phyloP scores from a whole-genome alignment of 2,888 invertebrate species.

The Platynereis dumerilii region DNA sequence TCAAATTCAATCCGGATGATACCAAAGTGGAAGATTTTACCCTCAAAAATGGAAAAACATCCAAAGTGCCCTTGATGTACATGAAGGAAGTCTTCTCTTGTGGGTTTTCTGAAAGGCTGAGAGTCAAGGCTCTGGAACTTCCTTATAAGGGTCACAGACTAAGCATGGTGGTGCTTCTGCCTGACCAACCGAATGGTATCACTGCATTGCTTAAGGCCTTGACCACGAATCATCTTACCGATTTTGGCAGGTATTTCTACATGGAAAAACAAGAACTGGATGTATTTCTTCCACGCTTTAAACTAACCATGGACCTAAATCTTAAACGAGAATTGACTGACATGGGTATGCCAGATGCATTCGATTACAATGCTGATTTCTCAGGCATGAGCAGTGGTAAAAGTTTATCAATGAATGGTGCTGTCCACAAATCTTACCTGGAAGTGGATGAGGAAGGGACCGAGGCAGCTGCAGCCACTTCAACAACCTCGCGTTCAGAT shows the following conservation, averaged over 20 bases:
- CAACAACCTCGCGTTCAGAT: constrained; percentile 25
- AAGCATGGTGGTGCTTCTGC: constrained; percentile 52
- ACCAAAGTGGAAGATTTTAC: constrained; percentile 5
- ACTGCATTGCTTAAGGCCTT: constrained; percentile 20
- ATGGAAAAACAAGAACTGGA: neutral
- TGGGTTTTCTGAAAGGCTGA: constrained; percentile 67
- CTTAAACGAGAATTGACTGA: constrained; percentile 26
- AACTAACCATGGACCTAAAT: constrained; percentile 31
- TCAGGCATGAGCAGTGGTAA: constrained; percentile 47
- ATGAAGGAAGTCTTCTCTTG: constrained; percentile 3
- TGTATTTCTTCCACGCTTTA: constrained; percentile 36
- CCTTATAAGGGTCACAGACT: constrained; percentile 68
- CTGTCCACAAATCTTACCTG: constrained; percentile 58
- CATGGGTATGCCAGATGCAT: constrained; percentile 37
- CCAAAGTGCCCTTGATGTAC: constrained; percentile 10
- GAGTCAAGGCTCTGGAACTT: constrained; percentile 78
- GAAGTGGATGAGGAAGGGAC: constrained; percentile 48
- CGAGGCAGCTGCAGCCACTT: constrained; percentile 48
- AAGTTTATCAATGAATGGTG: constrained; percentile 47
- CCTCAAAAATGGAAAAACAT: neutral
- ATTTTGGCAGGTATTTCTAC: constrained; percentile 8
- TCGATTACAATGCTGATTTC: constrained; percentile 48
- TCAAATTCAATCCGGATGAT: constrained; percentile 3
- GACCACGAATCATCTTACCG: constrained; percentile 15
- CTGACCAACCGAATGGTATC: constrained; percentile 45